Conservation (phyloP, 2,797 vertebrate species). For the Anguilla pacifica region DNA sequence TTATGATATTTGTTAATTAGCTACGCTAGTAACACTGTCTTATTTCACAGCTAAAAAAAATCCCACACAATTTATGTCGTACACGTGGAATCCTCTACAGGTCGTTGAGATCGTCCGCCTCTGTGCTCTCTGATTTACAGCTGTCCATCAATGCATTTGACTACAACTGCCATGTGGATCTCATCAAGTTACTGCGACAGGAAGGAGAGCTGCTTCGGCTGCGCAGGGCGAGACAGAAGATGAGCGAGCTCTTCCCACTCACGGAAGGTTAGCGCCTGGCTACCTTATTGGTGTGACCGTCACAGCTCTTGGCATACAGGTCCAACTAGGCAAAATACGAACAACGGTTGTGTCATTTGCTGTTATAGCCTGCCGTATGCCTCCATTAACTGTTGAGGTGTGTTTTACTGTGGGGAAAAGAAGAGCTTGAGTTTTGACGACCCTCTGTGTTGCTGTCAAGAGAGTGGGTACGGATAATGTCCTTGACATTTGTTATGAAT, state of each 20-base stretch:
- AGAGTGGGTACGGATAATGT: neutral
- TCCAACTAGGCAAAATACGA: neutral
- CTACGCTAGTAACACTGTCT: neutral
- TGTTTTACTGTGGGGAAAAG: neutral
- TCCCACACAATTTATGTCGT: neutral
- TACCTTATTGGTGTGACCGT: neutral
- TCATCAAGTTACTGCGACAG: constrained; percentile 91
- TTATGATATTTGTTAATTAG: neutral
- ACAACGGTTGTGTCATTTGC: neutral
- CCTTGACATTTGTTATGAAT: neutral
- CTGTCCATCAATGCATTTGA: constrained; percentile 93
- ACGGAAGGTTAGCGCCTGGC: constrained; percentile 84
- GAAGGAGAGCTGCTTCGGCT: constrained; percentile 87
- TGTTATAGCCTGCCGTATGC: neutral
- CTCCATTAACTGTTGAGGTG: constrained; percentile 6
- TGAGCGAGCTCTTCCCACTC: constrained; percentile 95
- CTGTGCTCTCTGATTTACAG: constrained; percentile 58
- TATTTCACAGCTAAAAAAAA: neutral
- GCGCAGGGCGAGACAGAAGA: constrained; percentile 89
- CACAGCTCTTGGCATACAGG: neutral
- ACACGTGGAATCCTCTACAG: neutral
- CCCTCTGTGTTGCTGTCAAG: neutral
- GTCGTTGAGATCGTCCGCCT: neutral
- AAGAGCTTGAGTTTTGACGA: neutral
- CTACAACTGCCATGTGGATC: constrained; percentile 95